Percentiles rank a stretch among this genome's conserved stretches.
These are phyloP conservation scores for Temnothorax nylanderi DNA, from an alignment of 1,140 invertebrate genomes.

Conservation along the genomic window DNA sequence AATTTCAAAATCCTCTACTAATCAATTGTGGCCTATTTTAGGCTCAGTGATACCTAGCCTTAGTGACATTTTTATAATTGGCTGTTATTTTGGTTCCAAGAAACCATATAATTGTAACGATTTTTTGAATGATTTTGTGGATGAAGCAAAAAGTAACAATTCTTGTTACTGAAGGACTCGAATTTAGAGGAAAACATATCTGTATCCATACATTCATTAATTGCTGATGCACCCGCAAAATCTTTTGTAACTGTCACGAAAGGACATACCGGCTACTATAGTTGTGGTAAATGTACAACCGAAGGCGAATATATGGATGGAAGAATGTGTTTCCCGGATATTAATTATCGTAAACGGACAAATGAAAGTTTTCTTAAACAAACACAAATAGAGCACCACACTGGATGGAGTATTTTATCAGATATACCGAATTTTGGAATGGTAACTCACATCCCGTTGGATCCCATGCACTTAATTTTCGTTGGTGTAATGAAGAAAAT, in stretches of 20 bases:
- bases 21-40: constrained; percentile 29
- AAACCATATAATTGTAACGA: background rate
- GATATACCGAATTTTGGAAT: constrained; percentile 13
- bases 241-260: background rate
- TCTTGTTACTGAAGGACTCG: background rate
- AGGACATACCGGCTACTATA: background rate
- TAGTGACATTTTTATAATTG: background rate
- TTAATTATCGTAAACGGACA: constrained; percentile 4
- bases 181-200: background rate
- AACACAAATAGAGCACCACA: background rate
- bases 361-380: constrained; percentile 5
- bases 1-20: constrained; percentile 23
- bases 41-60: background rate
- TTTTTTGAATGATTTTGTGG: background rate
- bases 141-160: background rate
- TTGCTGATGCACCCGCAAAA: background rate
- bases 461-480: constrained; percentile 16
- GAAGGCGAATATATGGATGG: background rate
- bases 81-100: background rate
- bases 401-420: background rate
- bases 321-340: background rate
- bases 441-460: background rate
- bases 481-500: constrained; percentile 16
- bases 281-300: constrained; percentile 1
- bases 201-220: background rate